Conservation (phyloP, 2,113 vertebrate species). For the Machaerirhynchus nigripectus region DNA sequence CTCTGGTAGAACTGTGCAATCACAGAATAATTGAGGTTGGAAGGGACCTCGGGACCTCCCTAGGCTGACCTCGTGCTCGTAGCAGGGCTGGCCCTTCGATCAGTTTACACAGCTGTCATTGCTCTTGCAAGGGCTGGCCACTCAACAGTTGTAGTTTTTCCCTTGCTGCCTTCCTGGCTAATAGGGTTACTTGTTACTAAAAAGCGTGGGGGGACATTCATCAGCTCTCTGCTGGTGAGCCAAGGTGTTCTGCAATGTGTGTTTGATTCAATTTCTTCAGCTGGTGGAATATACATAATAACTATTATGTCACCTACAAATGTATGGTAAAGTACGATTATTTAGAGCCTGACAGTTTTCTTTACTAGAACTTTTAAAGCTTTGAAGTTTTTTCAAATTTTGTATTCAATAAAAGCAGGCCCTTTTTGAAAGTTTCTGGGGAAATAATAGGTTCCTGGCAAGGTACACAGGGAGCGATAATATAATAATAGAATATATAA, state of each 20-base stretch:
- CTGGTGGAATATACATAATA: not conserved
- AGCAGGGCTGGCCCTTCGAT: not conserved
- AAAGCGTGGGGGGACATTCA: fast-evolving
- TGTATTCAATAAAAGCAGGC: not conserved
- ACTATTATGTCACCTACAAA: not conserved
- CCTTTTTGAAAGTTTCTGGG: not conserved
- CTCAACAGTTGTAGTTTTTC: not conserved
- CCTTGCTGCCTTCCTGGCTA: not conserved
- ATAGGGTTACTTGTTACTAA: not conserved
- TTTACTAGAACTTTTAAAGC: not conserved
- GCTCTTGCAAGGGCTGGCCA: not conserved
- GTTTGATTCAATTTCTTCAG: not conserved
- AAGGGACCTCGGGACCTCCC: not conserved
- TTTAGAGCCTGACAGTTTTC: not conserved
- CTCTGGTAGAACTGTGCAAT: not conserved
- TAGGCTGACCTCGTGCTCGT: not conserved
- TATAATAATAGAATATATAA: not conserved
- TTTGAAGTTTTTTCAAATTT: not conserved
- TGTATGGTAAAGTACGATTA: not conserved
- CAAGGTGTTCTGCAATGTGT: not conserved
- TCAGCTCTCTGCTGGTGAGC: not conserved
- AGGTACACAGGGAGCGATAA: not conserved
- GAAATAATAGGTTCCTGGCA: not conserved
- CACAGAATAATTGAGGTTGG: not conserved
- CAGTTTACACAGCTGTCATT: not conserved